Percentiles rank a stretch among this genome's conserved stretches.
Evolutionary conservation across 2,888 invertebrate species (phyloP).

Genomic region (Eupithecia exiguata): DNA sequence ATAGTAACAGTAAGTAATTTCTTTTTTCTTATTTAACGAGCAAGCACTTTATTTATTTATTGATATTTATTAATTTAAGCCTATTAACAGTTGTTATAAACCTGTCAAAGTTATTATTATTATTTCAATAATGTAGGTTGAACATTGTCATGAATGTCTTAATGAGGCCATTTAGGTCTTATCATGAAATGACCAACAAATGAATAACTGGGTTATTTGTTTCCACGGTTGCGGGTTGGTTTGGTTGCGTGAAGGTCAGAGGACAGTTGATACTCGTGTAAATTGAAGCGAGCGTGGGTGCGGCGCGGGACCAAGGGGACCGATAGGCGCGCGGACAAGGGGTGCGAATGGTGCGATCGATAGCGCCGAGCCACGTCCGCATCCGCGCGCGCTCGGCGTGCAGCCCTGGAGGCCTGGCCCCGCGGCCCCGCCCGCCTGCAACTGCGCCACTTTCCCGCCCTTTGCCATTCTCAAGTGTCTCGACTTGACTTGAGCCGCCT

Average conservation of each 20-base stretch:
- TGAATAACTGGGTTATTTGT: conserved; percentile 44
- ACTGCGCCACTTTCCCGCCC: conserved; percentile 43
- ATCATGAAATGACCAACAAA: conserved; percentile 26
- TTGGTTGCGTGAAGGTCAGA: conserved; percentile 63
- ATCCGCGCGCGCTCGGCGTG: conserved; percentile 42
- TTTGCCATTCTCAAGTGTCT: conserved; percentile 42
- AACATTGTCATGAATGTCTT: conserved; percentile 22
- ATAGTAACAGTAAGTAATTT: too few species aligned
- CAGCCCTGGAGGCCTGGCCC: neutral
- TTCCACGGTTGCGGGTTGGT: conserved; percentile 48
- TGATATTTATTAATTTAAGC: too few species aligned
- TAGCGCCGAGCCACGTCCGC: conserved; percentile 56
- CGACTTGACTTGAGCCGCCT: conserved; percentile 36
- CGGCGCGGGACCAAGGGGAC: conserved; percentile 47
- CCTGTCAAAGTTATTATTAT: neutral
- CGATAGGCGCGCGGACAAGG: conserved; percentile 54
- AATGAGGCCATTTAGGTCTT: conserved; percentile 28
- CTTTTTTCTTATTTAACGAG: too few species aligned
- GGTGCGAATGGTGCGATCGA: conserved; percentile 49
- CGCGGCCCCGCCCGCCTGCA: conserved; percentile 49
- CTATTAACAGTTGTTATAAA: neutral
- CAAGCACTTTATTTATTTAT: too few species aligned
- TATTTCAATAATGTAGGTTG: neutral
- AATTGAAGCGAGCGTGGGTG: conserved; percentile 55
- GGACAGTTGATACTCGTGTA: conserved; percentile 66